Percentiles rank a stretch among this genome's conserved stretches.
These are phyloP conservation scores for Goniozus legneri DNA, from an alignment of 1,140 invertebrate genomes.

Conservation along the genomic window DNA sequence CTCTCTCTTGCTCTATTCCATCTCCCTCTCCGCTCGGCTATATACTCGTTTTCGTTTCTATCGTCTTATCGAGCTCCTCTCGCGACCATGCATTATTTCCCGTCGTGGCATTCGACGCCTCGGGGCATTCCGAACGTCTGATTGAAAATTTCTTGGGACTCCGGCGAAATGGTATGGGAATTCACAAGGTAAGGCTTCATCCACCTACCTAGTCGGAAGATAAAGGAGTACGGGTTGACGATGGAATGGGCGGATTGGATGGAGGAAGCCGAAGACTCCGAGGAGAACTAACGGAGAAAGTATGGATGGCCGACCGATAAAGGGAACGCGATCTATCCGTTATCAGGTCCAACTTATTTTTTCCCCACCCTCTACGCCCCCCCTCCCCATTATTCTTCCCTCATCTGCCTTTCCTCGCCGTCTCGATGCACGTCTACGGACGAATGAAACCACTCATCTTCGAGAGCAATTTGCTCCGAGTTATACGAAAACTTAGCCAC, in stretches of 20 bases:
- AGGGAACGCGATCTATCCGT: constrained; percentile 23
- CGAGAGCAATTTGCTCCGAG: constrained; percentile 17
- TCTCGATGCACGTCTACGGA: too few relatives aligned
- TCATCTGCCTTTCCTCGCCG: constrained; percentile 18
- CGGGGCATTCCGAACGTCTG: constrained; percentile 48
- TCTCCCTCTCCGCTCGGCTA: neutral
- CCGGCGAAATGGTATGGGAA: constrained; percentile 27
- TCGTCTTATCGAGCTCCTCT: constrained; percentile 6
- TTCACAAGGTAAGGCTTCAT: constrained; percentile 9
- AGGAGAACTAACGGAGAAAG: too few relatives aligned
- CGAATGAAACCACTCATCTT: constrained; percentile 18
- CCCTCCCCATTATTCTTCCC: neutral
- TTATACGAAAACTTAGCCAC: constrained; percentile 32
- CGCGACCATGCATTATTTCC: constrained; percentile 44
- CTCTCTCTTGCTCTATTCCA: neutral
- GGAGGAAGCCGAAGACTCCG: too few relatives aligned
- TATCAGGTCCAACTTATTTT: too few relatives aligned
- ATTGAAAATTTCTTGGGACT: constrained; percentile 55
- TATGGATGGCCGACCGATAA: too few relatives aligned
- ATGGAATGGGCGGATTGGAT: too few relatives aligned
- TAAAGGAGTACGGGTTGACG: too few relatives aligned
- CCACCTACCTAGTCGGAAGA: too few relatives aligned
- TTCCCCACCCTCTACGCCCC: neutral
- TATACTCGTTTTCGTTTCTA: too few relatives aligned
- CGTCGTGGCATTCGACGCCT: constrained; percentile 44